Base-by-base conservation (phyloP, 2,888 invertebrate species). In the Argynnis bischoffii region DNA sequence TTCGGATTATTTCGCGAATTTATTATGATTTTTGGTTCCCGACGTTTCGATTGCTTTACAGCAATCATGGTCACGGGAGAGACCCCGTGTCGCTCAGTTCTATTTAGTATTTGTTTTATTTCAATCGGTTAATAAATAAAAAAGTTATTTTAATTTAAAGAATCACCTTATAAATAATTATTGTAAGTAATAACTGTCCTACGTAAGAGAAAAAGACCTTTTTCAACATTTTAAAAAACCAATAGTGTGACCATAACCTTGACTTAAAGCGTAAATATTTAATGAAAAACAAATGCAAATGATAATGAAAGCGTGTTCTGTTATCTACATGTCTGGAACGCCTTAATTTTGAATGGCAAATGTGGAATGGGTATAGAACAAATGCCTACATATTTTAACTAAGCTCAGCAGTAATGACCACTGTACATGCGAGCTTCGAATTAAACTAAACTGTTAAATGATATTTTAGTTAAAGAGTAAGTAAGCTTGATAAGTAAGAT, bases 311-410 rank as follows among this genome's bases (percentile, higher is more conserved):
- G 57, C 31, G 59, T 59, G 55, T 41, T 41, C 15, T 31, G 21
- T 60, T 66, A 59, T 60, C 51, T 48, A 61, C 47, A 53, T 57
- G 65, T 56, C 64, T 21, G 41, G n/a, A 59, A 46, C 47, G 31
- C 59, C 59, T 66, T 54, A 59, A 60, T 60, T 66, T 66, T 60
- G 59, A 59, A 66, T 48, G 57, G 54, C 59, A 66, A 60, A 66
- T 54, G 59, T 66, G 59, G 46, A 66, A 66, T 47, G 46, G 59
- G 14, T 63, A 54, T 18, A 60, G 16, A 48, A 51, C 18, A 55
- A 69, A 51, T 55, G 55, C 18, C 57, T 66, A 66, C 66, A 63
- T 64, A 63, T 64, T 66, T 64, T 60, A 64, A 59, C 59, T 59
- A 15, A 60, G 50, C 63, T 50, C 31, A 48, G 18, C 11, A 13